phyloP scores from a whole-genome alignment of 2,797 vertebrate species.

The Falco biarmicus region DNA sequence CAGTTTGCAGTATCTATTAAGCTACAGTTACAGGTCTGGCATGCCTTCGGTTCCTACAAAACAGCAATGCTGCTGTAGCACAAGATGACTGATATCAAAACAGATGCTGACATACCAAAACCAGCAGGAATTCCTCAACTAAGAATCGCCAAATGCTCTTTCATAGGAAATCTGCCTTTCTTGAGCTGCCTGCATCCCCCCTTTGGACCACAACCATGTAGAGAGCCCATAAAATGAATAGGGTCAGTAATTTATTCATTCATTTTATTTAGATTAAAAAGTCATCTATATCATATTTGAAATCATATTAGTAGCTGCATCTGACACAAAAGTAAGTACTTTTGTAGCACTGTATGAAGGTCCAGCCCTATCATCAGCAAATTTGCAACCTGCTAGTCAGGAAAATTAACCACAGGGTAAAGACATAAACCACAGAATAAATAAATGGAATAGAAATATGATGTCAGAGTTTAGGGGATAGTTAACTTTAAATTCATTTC shows the following conservation, averaged over 20 bases:
- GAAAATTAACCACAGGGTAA: neutral
- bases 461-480: neutral
- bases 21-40: neutral
- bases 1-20: neutral
- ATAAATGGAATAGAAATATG: neutral
- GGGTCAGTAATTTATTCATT: neutral
- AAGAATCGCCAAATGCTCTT: neutral
- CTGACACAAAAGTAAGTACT: neutral
- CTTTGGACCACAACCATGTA: neutral
- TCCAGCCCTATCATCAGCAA: neutral
- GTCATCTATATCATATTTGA: neutral
- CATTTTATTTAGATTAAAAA: neutral
- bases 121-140: constrained; percentile 26
- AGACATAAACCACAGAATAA: neutral
- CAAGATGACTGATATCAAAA: constrained; percentile 5
- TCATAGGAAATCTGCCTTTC: neutral
- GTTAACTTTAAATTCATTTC: neutral
- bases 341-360: neutral
- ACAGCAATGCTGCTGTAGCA: neutral
- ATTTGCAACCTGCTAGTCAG: neutral
- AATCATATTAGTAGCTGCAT: neutral
- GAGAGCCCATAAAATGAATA: neutral
- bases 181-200: neutral
- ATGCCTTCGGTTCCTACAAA: neutral
- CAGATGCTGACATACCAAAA: constrained; percentile 18